phyloP scores from a whole-genome alignment of 2,888 invertebrate genomes.

The Synanthedon myopaeformis region DNA sequence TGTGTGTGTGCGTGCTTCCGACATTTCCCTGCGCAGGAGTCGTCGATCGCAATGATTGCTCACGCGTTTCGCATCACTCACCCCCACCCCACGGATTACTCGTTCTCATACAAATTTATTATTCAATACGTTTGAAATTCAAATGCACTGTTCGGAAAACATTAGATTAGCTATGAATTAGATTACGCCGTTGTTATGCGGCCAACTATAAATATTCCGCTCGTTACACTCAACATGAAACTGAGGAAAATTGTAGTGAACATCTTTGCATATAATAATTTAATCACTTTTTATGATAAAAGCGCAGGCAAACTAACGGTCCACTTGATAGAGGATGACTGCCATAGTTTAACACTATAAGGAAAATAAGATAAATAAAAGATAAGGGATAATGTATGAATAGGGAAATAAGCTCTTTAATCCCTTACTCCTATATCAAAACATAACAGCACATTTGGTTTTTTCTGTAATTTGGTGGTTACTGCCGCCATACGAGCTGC shows the following conservation, averaged over 20 bases:
- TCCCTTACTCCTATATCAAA: too few relatives aligned
- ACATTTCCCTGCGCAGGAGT: slow-evolving; percentile 58
- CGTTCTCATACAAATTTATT: slow-evolving; percentile 32
- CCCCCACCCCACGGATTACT: slow-evolving; percentile 53
- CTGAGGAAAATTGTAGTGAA: background rate
- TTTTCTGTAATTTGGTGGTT: too few relatives aligned
- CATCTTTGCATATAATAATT: background rate
- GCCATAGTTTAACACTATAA: too few relatives aligned
- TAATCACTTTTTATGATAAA: background rate
- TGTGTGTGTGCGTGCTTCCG: slow-evolving; percentile 39
- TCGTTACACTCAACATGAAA: background rate
- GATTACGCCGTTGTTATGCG: background rate
- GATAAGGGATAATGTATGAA: too few relatives aligned
- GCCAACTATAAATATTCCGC: background rate
- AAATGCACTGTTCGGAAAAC: slow-evolving; percentile 11
- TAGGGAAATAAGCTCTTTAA: too few relatives aligned
- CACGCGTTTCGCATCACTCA: slow-evolving; percentile 68
- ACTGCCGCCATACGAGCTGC: too few relatives aligned
- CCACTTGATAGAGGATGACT: too few relatives aligned
- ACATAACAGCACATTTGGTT: too few relatives aligned
- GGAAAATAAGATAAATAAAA: too few relatives aligned
- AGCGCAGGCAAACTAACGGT: too few relatives aligned
- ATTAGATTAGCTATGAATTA: background rate
- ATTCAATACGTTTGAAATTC: slow-evolving; percentile 21
- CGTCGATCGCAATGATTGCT: slow-evolving; percentile 63